Evolutionary conservation across 2,888 invertebrate species (phyloP), one percentile per base, ranked within the genome.

Genomic region (Chalcis sispes): DNA sequence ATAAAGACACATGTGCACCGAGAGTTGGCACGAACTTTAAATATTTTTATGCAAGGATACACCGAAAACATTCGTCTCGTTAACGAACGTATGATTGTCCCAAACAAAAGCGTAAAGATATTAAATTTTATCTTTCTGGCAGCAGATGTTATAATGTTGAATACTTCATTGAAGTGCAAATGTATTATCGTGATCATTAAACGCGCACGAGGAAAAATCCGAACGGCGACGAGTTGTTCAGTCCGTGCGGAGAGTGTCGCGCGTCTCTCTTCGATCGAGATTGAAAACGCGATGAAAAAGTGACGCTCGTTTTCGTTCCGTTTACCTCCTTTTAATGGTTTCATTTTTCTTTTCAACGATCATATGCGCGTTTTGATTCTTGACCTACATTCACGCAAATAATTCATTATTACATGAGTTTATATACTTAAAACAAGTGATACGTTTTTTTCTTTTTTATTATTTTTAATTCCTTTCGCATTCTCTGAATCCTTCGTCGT

Each of bases 321-420:
- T 52, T 25, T 52, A 25, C 13, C 52, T 23, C n/a, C 61, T 3
- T 32, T 64, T 3, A 20, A 23, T 7, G 4, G 15, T 18, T 32
- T 50, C 20, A 5, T 32, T 2, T 18, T 27, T 42, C 40, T 25
- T 27, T 54, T 29, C 18, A 23, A 61, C 23, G 27, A 61, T 32
- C 64, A 46, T 10, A 20, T 42, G 18, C 20, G 25, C 23, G 23
- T 32, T 72, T 25, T 15, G 13, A 58, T 64, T 72, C 64, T 72
- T 64, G 72, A 72, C 72, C 72, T 36, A 64, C 4, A 50, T 62
- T 56, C 2, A 3, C 20, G n/a, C 42, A 8, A 2, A 25, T 29
- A 46, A 25, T n/a, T 48, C 46, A 69, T 58, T 46, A 20, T n/a
- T 13, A 50, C 58, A 4, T 32, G 48, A 4, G 5, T 18, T 1